Percentiles rank a stretch among this genome's conserved stretches.
phyloP scores from a whole-genome alignment of 2,113 vertebrate genomes.

The Strix aluco region DNA sequence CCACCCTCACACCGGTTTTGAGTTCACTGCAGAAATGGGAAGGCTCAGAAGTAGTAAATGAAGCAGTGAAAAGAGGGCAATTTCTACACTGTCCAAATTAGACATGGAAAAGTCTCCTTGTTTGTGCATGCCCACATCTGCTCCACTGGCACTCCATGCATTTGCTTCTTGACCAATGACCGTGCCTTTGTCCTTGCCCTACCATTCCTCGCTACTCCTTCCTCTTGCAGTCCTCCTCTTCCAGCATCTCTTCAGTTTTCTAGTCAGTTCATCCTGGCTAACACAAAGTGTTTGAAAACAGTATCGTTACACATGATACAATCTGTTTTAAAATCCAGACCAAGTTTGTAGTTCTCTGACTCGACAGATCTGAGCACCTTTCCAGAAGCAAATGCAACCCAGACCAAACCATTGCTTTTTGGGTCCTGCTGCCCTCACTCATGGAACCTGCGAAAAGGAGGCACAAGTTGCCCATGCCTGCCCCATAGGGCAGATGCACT shows the following conservation, averaged over 20 bases:
- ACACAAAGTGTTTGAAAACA: not conserved
- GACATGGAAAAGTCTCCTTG: not conserved
- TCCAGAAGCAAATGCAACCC: not conserved
- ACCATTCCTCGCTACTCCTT: not conserved
- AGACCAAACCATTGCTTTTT: not conserved
- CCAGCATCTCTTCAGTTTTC: not conserved
- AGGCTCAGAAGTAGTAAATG: not conserved
- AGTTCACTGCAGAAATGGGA: not conserved
- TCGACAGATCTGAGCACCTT: not conserved
- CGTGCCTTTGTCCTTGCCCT: not conserved
- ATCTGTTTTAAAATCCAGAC: not conserved
- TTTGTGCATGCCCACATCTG: not conserved
- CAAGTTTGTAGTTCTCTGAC: not conserved
- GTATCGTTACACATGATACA: rapidly evolving
- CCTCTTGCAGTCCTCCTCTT: not conserved
- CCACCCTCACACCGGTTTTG: not conserved
- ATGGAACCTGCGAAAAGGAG: not conserved
- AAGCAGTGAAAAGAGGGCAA: not conserved
- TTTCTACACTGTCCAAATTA: not conserved
- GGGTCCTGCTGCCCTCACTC: not conserved
- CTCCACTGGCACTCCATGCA: not conserved
- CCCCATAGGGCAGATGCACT: rapidly evolving
- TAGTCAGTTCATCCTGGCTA: not conserved
- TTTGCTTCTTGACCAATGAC: not conserved
- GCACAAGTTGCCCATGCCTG: rapidly evolving